Evolutionary conservation across 1,140 invertebrate genomes (phyloP).

Genomic region (Drosophila asahinai): DNA sequence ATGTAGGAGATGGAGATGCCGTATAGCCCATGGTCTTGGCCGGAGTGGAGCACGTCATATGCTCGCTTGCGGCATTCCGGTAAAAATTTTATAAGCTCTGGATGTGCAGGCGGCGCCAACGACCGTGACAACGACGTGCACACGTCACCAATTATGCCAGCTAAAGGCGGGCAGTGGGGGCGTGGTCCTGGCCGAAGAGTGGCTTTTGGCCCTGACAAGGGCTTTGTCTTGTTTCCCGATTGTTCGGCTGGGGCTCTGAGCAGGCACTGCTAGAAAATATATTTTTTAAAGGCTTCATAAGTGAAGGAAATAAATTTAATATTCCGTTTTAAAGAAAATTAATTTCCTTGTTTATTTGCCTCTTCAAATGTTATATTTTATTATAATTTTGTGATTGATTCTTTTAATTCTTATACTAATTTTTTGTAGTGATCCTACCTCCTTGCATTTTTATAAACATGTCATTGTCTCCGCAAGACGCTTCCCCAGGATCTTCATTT

Average conservation of each 20-base stretch:
- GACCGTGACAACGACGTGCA: constrained; percentile 55
- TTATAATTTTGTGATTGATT: background rate
- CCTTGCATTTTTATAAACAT: constrained; percentile 71
- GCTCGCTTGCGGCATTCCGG: constrained; percentile 37
- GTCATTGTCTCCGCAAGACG: constrained; percentile 36
- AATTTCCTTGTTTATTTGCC: background rate
- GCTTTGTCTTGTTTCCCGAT: constrained; percentile 28
- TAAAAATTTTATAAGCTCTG: constrained; percentile 72
- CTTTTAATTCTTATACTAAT: background rate
- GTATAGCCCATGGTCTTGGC: background rate
- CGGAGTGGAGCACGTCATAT: constrained; percentile 10
- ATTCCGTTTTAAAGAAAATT: too few species aligned
- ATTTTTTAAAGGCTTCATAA: too few species aligned
- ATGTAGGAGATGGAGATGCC: too few species aligned
- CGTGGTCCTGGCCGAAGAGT: constrained; percentile 21
- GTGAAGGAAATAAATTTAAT: background rate
- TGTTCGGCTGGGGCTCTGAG: constrained; percentile 7
- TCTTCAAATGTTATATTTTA: background rate
- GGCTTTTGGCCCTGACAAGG: constrained; percentile 36
- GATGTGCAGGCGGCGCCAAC: constrained; percentile 74
- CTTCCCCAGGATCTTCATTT: constrained; percentile 65
- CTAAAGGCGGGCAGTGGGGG: constrained; percentile 9
- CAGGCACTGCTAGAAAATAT: constrained; percentile 8
- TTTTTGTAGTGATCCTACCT: background rate
- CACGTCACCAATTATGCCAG: constrained; percentile 73